Evolutionary conservation across 2,113 vertebrate species (phyloP).

Genomic region (Fregata magnificens): DNA sequence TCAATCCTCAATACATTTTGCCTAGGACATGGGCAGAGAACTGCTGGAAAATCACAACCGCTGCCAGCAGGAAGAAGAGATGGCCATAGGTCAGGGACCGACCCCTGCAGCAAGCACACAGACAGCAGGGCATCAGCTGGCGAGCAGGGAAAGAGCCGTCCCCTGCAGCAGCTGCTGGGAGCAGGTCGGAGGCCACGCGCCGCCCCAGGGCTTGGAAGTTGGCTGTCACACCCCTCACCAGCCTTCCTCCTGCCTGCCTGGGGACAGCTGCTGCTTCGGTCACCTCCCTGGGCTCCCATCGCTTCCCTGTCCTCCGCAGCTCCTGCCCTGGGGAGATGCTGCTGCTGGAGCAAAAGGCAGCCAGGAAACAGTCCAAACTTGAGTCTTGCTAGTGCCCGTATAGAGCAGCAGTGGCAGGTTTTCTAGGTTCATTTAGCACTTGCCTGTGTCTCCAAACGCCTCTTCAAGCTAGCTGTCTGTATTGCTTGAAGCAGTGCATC

Average conservation of each 20-base stretch:
- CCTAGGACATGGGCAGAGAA: neutral
- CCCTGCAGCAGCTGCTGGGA: neutral
- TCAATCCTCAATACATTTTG: neutral
- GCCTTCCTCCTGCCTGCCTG: neutral
- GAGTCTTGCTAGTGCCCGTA: fast-evolving
- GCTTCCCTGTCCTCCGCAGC: neutral
- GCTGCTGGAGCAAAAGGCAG: neutral
- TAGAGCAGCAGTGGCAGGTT: fast-evolving
- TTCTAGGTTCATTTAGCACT: neutral
- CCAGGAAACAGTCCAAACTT: neutral
- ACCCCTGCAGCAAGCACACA: neutral
- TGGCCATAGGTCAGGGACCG: fast-evolving
- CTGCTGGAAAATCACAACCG: neutral
- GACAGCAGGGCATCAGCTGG: neutral
- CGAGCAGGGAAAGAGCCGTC: fast-evolving
- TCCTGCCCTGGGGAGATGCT: neutral
- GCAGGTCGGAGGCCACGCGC: fast-evolving
- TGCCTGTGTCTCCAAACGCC: neutral
- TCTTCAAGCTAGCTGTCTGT: neutral
- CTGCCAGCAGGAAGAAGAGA: neutral
- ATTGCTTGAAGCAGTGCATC: neutral
- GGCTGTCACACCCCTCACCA: neutral
- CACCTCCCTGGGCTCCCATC: neutral
- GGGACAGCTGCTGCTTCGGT: neutral
- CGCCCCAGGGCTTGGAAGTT: fast-evolving